These are phyloP conservation scores for Sipunculus nudus DNA, from an alignment of 2,888 invertebrate species.

Conservation along the genomic window DNA sequence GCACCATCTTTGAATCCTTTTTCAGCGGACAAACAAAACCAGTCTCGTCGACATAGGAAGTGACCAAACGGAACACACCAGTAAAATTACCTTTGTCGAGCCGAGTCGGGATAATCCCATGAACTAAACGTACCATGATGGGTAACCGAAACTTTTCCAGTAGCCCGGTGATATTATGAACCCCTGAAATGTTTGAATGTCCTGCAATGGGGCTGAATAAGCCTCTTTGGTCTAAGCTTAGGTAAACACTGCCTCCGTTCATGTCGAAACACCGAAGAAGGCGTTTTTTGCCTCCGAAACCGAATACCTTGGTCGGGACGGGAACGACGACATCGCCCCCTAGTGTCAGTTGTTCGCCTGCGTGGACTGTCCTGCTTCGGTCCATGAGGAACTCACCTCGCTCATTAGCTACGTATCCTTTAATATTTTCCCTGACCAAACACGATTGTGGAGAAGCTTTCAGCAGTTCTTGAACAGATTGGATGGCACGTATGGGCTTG, in stretches of 20 bases:
- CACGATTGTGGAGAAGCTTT: slow-evolving; percentile 70
- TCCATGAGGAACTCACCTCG: slow-evolving; percentile 55
- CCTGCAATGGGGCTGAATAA: slow-evolving; percentile 92
- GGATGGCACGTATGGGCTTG: slow-evolving; percentile 86
- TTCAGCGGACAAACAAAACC: slow-evolving; percentile 61
- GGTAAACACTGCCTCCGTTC: slow-evolving; percentile 82
- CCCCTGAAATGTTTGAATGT: slow-evolving; percentile 93
- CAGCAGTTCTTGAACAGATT: slow-evolving; percentile 85
- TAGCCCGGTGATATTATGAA: slow-evolving; percentile 89
- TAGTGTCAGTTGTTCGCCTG: slow-evolving; percentile 61
- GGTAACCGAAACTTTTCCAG: slow-evolving; percentile 86
- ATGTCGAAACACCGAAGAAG: slow-evolving; percentile 88
- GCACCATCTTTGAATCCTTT: slow-evolving; percentile 72
- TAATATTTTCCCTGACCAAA: slow-evolving; percentile 75
- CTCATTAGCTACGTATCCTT: slow-evolving; percentile 52
- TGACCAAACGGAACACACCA: slow-evolving; percentile 58
- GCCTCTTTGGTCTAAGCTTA: slow-evolving; percentile 87
- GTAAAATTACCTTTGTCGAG: slow-evolving; percentile 56
- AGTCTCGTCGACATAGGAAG: slow-evolving; percentile 60
- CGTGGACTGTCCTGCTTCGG: slow-evolving; percentile 44
- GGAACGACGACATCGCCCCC: slow-evolving; percentile 51
- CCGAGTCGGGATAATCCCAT: slow-evolving; percentile 83
- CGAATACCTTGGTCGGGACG: slow-evolving; percentile 39
- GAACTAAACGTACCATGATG: slow-evolving; percentile 88
- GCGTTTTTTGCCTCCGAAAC: slow-evolving; percentile 41